Conservation (phyloP, 2,888 invertebrate species). For the Linhomoeus sp. region DNA sequence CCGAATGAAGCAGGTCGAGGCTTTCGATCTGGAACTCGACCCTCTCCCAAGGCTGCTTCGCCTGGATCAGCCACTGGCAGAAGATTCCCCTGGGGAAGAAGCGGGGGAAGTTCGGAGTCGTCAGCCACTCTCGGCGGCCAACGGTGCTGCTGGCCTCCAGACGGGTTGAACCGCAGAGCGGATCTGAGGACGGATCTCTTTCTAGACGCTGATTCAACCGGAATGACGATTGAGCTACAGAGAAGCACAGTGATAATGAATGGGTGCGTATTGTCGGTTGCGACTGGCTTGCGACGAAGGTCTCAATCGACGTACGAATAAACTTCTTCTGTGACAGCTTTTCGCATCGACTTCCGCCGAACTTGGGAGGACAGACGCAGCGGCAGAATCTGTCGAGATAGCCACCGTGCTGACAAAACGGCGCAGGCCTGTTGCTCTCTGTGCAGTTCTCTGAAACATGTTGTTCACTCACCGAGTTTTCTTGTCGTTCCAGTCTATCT, state of each 20-base stretch:
- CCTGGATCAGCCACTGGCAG: constrained; percentile 5
- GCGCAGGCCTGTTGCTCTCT: too few relatives aligned
- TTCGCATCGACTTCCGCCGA: constrained; percentile 1
- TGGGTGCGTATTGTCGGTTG: too few relatives aligned
- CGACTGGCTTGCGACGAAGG: too few relatives aligned
- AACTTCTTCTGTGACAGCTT: background rate
- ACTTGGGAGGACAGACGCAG: constrained; percentile 2
- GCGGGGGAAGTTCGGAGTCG: constrained; percentile 1
- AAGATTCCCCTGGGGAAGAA: background rate
- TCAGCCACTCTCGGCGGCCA: background rate
- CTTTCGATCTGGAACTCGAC: constrained; percentile 1
- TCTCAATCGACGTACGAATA: too few relatives aligned
- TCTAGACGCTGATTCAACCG: too few relatives aligned
- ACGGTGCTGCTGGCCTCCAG: background rate
- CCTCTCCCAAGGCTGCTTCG: background rate
- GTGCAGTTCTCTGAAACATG: too few relatives aligned
- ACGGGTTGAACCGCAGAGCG: too few relatives aligned
- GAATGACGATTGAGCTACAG: too few relatives aligned
- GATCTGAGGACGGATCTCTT: too few relatives aligned
- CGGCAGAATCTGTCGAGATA: background rate
- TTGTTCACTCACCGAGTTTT: too few relatives aligned
- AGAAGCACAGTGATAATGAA: too few relatives aligned
- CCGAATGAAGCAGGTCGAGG: constrained; percentile 3
- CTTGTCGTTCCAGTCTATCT: too few relatives aligned
- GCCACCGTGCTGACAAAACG: constrained; percentile 3